A percentile compares a stretch with the other conserved stretches of the same genome.
phyloP scores from a whole-genome alignment of 2,113 vertebrate genomes.

The Macquaria australasica region DNA sequence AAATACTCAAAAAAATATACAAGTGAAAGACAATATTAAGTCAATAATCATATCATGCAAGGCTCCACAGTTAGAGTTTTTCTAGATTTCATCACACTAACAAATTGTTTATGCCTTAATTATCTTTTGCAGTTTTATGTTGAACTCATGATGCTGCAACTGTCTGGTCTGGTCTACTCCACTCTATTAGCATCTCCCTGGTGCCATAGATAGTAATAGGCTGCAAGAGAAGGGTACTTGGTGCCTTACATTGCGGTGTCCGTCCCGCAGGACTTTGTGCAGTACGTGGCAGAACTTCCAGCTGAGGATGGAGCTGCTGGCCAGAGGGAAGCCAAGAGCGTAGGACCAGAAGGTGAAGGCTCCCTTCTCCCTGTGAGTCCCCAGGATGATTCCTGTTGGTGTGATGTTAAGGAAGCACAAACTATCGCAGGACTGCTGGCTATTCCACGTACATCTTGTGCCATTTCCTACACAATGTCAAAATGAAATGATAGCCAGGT shows the following conservation, averaged over 20 bases:
- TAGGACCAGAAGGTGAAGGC: conserved; percentile 99
- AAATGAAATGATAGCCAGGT: neutral
- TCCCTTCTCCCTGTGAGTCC: conserved; percentile 96
- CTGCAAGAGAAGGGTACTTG: neutral
- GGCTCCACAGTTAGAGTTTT: neutral
- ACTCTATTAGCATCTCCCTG: neutral
- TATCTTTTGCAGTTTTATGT: neutral
- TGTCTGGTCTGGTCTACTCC: neutral
- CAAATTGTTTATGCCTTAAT: neutral
- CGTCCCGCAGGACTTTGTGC: conserved; percentile 95
- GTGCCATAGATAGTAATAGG: neutral
- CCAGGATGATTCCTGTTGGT: conserved; percentile 93
- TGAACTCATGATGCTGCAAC: neutral
- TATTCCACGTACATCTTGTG: neutral
- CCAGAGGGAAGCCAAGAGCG: conserved; percentile 91
- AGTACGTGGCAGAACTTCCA: conserved; percentile 99
- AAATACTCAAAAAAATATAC: neutral
- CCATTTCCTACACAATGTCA: neutral
- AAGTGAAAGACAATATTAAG: neutral
- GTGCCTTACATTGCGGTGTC: conserved; percentile 93
- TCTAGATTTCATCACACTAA: neutral
- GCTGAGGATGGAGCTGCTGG: conserved; percentile 94
- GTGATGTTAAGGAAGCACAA: conserved; percentile 80
- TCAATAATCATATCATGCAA: neutral
- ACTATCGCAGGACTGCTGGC: neutral